Conservation (phyloP, 2,113 vertebrate species). For the Zootoca vivipara region DNA sequence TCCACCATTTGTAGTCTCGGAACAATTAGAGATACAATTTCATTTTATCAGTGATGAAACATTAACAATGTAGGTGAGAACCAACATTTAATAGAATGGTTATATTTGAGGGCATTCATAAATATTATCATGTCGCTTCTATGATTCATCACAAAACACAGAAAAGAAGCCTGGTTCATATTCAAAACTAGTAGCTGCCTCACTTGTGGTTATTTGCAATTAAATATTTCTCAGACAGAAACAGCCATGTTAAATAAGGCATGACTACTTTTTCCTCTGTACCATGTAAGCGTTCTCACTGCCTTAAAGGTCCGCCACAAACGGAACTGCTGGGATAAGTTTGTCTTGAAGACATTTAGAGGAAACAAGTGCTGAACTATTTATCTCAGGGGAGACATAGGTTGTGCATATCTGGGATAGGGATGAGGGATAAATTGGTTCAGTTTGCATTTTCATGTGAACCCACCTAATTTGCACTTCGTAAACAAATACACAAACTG, state of each 20-base stretch:
- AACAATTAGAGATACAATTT: constrained; percentile 50
- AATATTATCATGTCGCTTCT: neutral
- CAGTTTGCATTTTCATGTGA: no score
- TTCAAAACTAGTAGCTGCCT: neutral
- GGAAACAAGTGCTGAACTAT: neutral
- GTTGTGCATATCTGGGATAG: neutral
- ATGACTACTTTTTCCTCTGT: neutral
- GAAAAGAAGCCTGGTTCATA: neutral
- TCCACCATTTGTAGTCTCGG: constrained; percentile 59
- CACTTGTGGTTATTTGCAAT: neutral
- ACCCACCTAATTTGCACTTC: no score
- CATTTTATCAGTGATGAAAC: neutral
- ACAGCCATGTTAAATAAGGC: neutral
- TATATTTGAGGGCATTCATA: neutral
- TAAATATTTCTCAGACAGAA: neutral
- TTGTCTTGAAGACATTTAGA: neutral
- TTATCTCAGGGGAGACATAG: neutral
- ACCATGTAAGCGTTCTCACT: neutral
- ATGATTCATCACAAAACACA: neutral
- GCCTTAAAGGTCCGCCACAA: neutral
- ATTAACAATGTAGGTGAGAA: neutral
- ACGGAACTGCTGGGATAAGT: neutral
- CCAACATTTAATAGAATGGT: constrained; percentile 15
- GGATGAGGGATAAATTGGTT: no score
- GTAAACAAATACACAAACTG: no score